Conservation (phyloP, 2,113 vertebrate species). For the Drymodes brunneopygia region DNA sequence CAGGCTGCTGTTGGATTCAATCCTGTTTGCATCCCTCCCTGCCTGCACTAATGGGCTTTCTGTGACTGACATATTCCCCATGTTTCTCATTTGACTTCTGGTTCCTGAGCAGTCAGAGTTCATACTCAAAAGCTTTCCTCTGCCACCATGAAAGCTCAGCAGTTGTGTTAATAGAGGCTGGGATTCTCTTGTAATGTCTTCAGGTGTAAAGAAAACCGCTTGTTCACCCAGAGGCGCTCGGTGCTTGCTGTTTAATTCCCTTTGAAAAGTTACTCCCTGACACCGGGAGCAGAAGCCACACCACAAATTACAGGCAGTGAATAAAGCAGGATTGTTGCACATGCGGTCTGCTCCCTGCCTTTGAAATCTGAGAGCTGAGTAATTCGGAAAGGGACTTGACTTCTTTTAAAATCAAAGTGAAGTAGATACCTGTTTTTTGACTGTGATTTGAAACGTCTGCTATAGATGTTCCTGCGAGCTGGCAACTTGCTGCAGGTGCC, state of each 20-base stretch:
- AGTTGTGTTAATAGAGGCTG: conserved; percentile 16
- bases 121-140: conserved; percentile 17
- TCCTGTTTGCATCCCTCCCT: neutral
- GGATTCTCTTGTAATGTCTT: conserved; percentile 38
- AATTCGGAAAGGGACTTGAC: neutral
- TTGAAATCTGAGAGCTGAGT: conserved; percentile 29
- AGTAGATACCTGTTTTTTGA: neutral
- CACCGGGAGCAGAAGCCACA: neutral
- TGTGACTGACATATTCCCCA: neutral
- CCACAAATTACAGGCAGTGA: conserved; percentile 40
- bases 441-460: neutral
- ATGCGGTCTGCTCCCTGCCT: neutral
- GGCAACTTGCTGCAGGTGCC: neutral
- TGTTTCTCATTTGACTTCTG: conserved; percentile 36
- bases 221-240: conserved; percentile 41
- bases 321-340: conserved; percentile 24
- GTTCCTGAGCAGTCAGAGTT: conserved; percentile 14
- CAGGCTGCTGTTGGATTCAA: neutral
- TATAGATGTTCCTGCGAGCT: fast-evolving
- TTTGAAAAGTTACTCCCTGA: conserved; percentile 48
- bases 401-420: neutral
- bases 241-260: conserved; percentile 37
- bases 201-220: conserved; percentile 60
- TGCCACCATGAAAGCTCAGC: neutral
- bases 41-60: conserved; percentile 6